phyloP scores from a whole-genome alignment of 2,888 invertebrate species.

The Phortica okadai region DNA sequence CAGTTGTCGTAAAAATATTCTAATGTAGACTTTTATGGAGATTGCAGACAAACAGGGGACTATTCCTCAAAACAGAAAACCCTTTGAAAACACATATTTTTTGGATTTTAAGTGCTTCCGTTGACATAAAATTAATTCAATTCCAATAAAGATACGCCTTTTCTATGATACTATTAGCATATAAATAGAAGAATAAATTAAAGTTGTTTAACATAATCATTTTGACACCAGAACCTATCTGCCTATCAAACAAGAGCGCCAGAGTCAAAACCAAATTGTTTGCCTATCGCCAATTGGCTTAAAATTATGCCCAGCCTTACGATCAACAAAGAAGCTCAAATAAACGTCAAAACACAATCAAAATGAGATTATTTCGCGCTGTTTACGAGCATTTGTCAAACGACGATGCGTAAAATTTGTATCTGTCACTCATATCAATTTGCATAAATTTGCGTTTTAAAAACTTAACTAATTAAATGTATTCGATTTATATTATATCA shows the following conservation, averaged over 20 bases:
- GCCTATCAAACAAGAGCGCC: background rate
- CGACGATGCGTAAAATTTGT: constrained; percentile 7
- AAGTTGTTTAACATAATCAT: background rate
- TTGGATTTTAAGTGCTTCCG: background rate
- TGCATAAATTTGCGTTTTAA: constrained; percentile 13
- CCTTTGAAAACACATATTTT: background rate
- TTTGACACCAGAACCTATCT: background rate
- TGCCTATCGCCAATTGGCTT: background rate
- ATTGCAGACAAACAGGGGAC: too few relatives aligned
- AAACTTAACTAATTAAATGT: constrained; percentile 3
- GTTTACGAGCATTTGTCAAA: background rate
- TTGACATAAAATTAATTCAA: background rate
- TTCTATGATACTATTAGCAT: background rate
- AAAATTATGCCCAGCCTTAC: background rate
- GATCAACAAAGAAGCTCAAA: background rate
- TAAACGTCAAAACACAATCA: background rate
- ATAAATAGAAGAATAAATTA: constrained; percentile 3
- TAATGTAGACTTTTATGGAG: too few relatives aligned
- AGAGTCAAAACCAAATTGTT: background rate
- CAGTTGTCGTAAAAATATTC: too few relatives aligned
- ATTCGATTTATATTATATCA: constrained; percentile 3
- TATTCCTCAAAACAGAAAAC: too few relatives aligned
- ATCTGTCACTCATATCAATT: constrained; percentile 1
- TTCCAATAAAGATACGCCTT: background rate
- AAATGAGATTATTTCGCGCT: background rate